phyloP scores from a whole-genome alignment of 2,888 invertebrate species.

The Neoitamus cyanurus region DNA sequence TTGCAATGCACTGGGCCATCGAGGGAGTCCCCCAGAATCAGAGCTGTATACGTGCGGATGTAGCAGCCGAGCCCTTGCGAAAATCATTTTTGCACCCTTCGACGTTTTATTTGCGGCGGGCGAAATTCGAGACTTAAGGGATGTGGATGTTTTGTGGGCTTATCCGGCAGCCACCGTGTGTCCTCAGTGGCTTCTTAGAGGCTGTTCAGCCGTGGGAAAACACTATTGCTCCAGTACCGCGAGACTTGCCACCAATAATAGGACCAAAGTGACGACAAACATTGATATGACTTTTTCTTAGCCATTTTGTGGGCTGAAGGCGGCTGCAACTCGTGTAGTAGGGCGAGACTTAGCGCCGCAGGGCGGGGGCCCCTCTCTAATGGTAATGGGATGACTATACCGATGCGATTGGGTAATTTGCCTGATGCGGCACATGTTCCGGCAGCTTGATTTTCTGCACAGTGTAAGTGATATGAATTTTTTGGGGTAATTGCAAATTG shows the following conservation, averaged over 20 bases:
- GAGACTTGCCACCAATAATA: background rate
- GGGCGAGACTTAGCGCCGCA: background rate
- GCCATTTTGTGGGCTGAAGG: background rate
- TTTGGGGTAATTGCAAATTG: constrained; percentile 1
- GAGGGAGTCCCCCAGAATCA: background rate
- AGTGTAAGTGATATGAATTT: background rate
- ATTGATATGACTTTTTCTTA: constrained; percentile 16
- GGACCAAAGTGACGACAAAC: constrained; percentile 1
- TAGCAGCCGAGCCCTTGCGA: constrained; percentile 14
- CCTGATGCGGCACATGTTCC: background rate
- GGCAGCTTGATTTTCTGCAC: background rate
- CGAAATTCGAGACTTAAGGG: constrained; percentile 8
- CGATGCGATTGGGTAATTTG: constrained; percentile 20
- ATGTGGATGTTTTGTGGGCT: constrained; percentile 3
- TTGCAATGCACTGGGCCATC: constrained; percentile 8
- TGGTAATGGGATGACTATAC: constrained; percentile 35
- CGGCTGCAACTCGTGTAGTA: background rate
- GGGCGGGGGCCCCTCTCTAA: background rate
- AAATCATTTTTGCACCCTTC: constrained; percentile 43
- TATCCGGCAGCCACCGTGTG: background rate
- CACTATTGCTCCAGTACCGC: background rate
- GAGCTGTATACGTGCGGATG: background rate
- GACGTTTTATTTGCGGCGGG: constrained; percentile 28
- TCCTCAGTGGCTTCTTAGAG: background rate
- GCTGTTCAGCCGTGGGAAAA: background rate